These are phyloP conservation scores for Aelia acuminata DNA, from an alignment of 2,888 invertebrate genomes.

Conservation along the genomic window DNA sequence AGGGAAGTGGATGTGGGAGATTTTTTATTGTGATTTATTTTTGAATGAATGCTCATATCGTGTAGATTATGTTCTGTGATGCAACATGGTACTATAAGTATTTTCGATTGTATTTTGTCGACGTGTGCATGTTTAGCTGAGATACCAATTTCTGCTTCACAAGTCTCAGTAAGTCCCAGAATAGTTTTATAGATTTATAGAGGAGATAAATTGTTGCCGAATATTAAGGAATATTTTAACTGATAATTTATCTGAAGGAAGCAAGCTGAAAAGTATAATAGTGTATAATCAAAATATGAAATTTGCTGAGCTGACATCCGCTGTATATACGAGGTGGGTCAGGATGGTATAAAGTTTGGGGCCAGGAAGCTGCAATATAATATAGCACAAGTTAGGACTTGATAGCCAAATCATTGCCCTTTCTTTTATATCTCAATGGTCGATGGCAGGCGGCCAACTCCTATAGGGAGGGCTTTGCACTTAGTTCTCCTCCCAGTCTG, in stretches of 20 bases:
- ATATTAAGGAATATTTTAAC: background rate
- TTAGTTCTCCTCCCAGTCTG: background rate
- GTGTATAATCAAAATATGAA: background rate
- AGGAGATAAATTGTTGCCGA: background rate
- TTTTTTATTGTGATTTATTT: too few species aligned
- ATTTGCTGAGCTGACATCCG: background rate
- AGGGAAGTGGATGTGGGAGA: too few species aligned
- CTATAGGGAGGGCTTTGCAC: conserved; percentile 24
- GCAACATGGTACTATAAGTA: too few species aligned
- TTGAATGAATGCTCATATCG: too few species aligned
- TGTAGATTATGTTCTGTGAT: too few species aligned
- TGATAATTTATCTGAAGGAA: background rate
- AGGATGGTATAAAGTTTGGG: background rate
- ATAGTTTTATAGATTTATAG: too few species aligned
- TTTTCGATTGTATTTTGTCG: too few species aligned
- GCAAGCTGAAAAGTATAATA: background rate
- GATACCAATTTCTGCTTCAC: too few species aligned
- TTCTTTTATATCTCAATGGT: conserved; percentile 28
- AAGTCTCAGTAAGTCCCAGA: too few species aligned
- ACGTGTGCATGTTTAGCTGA: too few species aligned
- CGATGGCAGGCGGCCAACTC: background rate
- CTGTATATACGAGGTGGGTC: background rate
- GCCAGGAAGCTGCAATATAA: background rate
- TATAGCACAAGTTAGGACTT: conserved; percentile 17
- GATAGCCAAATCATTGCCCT: conserved; percentile 50